Base-by-base conservation (phyloP, 2,113 vertebrate species). In the Corythornis madagascariensis region DNA sequence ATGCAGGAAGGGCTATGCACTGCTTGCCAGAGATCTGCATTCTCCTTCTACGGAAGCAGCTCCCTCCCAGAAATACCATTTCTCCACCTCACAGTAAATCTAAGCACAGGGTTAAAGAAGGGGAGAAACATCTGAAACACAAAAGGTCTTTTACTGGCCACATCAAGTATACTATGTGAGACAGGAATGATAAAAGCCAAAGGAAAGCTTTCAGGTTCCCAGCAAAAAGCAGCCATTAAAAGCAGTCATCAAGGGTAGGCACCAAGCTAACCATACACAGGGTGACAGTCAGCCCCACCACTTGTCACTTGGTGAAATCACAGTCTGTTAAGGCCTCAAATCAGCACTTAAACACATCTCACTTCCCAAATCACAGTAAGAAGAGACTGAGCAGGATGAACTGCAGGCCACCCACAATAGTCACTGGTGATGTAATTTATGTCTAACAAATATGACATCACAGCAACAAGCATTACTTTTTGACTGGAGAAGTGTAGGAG, bases 251-350 rank as follows among this genome's bases (percentile, higher is more conserved):
- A 70, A 78, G 69, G 21, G 24, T 28, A 61, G 48, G 35, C 20
- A 24, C 24, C 57, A 42, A 60, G 35, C 43, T 78, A 64, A 60
- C 65, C 15, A 17, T 0, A 0, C 0, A 3, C 25, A 52, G 61
- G 61, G 31, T 69, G 72, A 88, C 60, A 88, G 88, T 38, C 52
- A 60, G 47, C 25, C 61, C 63, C 38, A 75, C 29, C 17, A 43
- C 76, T 74, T 83, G 76, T 56, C 83, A 74, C 65, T 88, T 35
- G 38, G 60, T 16, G 24, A 86, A 86, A 88, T 81, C 72, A 38
- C 52, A 43, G 33, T 55, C 85, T 61, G 1, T n/a, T 64, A 86
- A 43, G 2, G 4, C 18, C 48, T 89, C 78, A 63, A 61, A 79
- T 50, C 72, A 76, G 59, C 43, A 59, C 25, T 67, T 71, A 80